Conservation (phyloP, 1,140 invertebrate species). For the Drosophila lowei region DNA sequence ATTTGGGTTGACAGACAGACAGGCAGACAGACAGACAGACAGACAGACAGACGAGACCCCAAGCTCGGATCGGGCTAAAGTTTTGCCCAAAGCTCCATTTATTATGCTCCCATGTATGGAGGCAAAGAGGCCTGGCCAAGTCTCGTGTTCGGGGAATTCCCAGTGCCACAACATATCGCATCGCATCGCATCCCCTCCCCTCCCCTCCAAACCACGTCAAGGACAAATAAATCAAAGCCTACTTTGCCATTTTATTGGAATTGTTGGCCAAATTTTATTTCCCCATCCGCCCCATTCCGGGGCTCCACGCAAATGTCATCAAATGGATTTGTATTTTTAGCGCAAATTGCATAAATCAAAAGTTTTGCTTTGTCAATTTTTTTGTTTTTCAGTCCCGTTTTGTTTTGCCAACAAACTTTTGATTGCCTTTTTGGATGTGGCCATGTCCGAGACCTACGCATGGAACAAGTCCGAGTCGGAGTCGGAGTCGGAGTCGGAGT, state of each 20-base stretch:
- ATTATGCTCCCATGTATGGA: conserved; percentile 39
- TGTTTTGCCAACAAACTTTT: conserved; percentile 59
- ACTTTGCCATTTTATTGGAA: conserved; percentile 75
- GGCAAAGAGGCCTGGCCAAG: neutral
- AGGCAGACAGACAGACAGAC: conserved; percentile 32
- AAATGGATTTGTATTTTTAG: conserved; percentile 80
- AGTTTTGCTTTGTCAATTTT: conserved; percentile 56
- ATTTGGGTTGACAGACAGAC: conserved; percentile 53
- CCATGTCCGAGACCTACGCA: conserved; percentile 18
- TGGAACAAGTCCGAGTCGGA: conserved; percentile 13
- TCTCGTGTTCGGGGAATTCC: conserved; percentile 50
- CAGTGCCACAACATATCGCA: no score
- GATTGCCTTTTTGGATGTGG: conserved; percentile 67
- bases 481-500: conserved; percentile 7
- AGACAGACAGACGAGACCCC: conserved; percentile 13
- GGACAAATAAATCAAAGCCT: conserved; percentile 59
- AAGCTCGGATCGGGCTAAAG: conserved; percentile 38
- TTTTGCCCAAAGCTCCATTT: conserved; percentile 55
- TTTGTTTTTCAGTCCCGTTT: conserved; percentile 17
- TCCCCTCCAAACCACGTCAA: conserved; percentile 3
- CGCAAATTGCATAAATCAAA: conserved; percentile 79
- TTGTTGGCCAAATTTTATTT: conserved; percentile 72
- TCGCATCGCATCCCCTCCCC: conserved; percentile 5
- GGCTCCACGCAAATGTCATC: conserved; percentile 59
- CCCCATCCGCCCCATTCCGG: conserved; percentile 17